Conservation (phyloP, 53 echinoderm and acorn worm species). For the Temnopleurus reevesii region DNA sequence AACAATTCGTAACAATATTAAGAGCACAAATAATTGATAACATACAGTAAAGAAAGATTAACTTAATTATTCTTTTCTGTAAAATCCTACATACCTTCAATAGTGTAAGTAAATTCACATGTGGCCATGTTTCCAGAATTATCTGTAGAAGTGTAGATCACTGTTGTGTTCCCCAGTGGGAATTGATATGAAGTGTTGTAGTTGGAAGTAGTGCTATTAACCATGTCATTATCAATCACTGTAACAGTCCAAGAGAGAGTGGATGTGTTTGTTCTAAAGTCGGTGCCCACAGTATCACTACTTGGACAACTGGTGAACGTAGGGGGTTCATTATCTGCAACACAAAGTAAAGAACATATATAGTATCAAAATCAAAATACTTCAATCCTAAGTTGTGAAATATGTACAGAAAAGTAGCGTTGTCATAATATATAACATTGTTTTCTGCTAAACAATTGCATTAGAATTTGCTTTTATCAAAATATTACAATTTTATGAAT, state of each 20-base stretch:
- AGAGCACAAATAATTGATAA: no score
- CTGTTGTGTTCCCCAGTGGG: slow-evolving; percentile 38
- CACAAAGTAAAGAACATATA: neutral
- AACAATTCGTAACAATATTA: no score
- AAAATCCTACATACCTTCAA: slow-evolving; percentile 43
- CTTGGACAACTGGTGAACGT: slow-evolving; percentile 30
- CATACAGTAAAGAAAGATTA: no score
- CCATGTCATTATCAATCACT: slow-evolving; percentile 55
- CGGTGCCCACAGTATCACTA: neutral
- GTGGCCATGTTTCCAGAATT: neutral
- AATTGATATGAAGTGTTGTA: slow-evolving; percentile 33
- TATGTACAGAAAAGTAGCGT: no score
- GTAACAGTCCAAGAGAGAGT: slow-evolving; percentile 54
- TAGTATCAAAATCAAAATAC: no score
- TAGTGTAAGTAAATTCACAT: slow-evolving; percentile 21
- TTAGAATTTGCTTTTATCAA: no score
- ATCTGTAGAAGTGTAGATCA: slow-evolving; percentile 49
- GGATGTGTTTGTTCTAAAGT: neutral
- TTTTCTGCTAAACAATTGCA: no score
- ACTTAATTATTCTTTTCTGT: no score
- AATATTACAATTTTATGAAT: no score
- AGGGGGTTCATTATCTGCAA: slow-evolving; percentile 55
- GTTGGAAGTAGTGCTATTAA: neutral
- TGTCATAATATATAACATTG: no score
- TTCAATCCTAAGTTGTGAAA: no score